These are phyloP conservation scores for Trichonephila clavipes DNA, from an alignment of 1,140 invertebrate species.

Conservation along the genomic window DNA sequence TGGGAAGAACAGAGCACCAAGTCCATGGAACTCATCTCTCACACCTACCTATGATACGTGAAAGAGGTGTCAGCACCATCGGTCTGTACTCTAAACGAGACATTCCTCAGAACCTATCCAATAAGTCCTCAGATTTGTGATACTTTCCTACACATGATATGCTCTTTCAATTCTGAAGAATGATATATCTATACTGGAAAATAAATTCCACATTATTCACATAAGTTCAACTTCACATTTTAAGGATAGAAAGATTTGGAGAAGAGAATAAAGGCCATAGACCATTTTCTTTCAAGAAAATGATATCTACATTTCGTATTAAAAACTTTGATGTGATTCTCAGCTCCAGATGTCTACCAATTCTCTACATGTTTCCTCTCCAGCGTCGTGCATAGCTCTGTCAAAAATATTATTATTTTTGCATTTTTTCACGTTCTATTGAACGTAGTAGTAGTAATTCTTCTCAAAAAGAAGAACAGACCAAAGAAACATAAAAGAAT, in stretches of 20 bases:
- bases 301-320: slow-evolving; percentile 17
- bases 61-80: slow-evolving; percentile 64
- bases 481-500: neutral
- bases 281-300: slow-evolving; percentile 13
- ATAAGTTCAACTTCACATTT: slow-evolving; percentile 11
- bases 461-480: slow-evolving; percentile 39
- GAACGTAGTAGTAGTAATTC: slow-evolving; percentile 4
- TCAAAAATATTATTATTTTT: slow-evolving; percentile 38
- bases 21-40: slow-evolving; percentile 64
- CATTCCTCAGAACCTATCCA: slow-evolving; percentile 65
- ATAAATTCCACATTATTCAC: slow-evolving; percentile 15
- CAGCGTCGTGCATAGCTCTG: neutral
- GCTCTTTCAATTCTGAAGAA: slow-evolving; percentile 64
- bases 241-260: slow-evolving; percentile 2
- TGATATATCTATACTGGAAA: slow-evolving; percentile 54
- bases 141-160: slow-evolving; percentile 72
- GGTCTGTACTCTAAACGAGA: slow-evolving; percentile 24
- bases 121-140: slow-evolving; percentile 47
- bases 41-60: slow-evolving; percentile 41
- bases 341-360: slow-evolving; percentile 21
- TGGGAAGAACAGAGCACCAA: slow-evolving; percentile 75
- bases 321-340: slow-evolving; percentile 45
- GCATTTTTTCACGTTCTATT: neutral
- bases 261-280: slow-evolving; percentile 24
- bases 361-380: neutral